A percentile compares a stretch with the other conserved stretches of the same genome.
Evolutionary conservation across 1,140 invertebrate species (phyloP).

Genomic region (Drosophila sp.): DNA sequence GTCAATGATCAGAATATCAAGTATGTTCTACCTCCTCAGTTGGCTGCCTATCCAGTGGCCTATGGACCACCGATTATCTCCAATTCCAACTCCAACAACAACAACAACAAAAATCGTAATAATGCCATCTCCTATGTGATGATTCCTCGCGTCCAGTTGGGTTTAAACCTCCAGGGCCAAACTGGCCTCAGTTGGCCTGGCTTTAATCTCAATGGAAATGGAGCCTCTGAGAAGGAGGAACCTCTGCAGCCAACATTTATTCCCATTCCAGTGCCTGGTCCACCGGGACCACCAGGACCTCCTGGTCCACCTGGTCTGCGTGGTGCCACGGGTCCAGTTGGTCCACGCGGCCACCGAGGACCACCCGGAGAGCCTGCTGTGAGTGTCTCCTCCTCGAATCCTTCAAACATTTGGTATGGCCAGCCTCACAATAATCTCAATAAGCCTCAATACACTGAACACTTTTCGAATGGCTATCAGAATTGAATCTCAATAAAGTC

Average conservation of each 20-base stretch:
- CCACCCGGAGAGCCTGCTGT: slow-evolving; percentile 27
- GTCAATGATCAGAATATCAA: slow-evolving; percentile 69
- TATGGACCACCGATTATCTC: slow-evolving; percentile 48
- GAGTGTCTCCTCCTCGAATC: slow-evolving; percentile 30
- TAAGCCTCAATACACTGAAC: slow-evolving; percentile 45
- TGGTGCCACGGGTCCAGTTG: slow-evolving; percentile 46
- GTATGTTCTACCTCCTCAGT: slow-evolving; percentile 64
- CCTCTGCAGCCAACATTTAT: slow-evolving; percentile 36
- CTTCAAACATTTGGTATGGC: slow-evolving; percentile 55
- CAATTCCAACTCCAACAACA: slow-evolving; percentile 25
- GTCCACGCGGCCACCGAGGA: slow-evolving; percentile 50
- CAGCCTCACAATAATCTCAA: slow-evolving; percentile 40
- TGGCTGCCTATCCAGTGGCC: slow-evolving; percentile 54
- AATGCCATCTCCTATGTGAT: slow-evolving; percentile 39
- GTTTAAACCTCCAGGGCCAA: slow-evolving; percentile 66
- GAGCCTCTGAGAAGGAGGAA: slow-evolving; percentile 55
- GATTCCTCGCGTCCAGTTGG: slow-evolving; percentile 58
- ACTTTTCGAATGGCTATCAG: slow-evolving; percentile 59
- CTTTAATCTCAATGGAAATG: slow-evolving; percentile 18
- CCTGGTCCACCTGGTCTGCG: slow-evolving; percentile 51
- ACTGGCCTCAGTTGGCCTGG: slow-evolving; percentile 39
- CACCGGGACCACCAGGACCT: slow-evolving; percentile 65
- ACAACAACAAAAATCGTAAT: slow-evolving; percentile 31
- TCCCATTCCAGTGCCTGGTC: slow-evolving; percentile 55
- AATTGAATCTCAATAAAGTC: slow-evolving; percentile 25